Evolutionary conservation across 2,113 vertebrate genomes (phyloP), one percentile per base, ranked within the genome.

Genomic region (Pungitius pungitius): DNA sequence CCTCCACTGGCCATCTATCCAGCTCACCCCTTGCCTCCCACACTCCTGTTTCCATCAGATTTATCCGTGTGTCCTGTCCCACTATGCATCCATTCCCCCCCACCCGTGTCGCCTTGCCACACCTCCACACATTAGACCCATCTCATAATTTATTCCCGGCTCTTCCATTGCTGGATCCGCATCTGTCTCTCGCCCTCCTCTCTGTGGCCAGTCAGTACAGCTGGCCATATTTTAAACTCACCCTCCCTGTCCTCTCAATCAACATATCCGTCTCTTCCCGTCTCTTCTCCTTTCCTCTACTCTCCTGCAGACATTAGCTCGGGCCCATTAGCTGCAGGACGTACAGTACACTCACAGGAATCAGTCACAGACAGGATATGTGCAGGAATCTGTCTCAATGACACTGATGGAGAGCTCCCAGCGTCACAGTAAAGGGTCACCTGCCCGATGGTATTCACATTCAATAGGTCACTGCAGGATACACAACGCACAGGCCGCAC

Each of bases 171-270:
- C 75, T 64, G 73, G 22, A 43, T 69, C 71, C 42, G 10, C 69
- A 65, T 42, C 66, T 56, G 62, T 77, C 75, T 75, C 62, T 73
- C 76, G n/a, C 72, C 75, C 51, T 80, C 60, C 73, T 75, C 20
- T 75, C 82, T 37, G 60, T 84, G 81, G 72, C 73, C 75, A 86
- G 75, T 85, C 83, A 80, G 83, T 69, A 80, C 79, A 79, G 81
- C 84, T 75, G 80, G 83, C 77, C 78, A 83, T 85, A 89, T 89
- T 89, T 89, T 85, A 85, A 82, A 84, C 69, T 71, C 58, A 65
- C 85, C 81, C 83, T 77, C 69, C 81, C 69, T 83, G 84, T 83
- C 66, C 60, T 71, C 71, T 83, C 80, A 64, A 78, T 87, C 75
- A 73, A 78, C 73, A 78, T 80, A 89, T 89, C 83, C 68, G 83